Evolutionary conservation across 2,797 vertebrate species (phyloP), one percentile per base, ranked within the genome.

Genomic region (Eulemur rubriventer): DNA sequence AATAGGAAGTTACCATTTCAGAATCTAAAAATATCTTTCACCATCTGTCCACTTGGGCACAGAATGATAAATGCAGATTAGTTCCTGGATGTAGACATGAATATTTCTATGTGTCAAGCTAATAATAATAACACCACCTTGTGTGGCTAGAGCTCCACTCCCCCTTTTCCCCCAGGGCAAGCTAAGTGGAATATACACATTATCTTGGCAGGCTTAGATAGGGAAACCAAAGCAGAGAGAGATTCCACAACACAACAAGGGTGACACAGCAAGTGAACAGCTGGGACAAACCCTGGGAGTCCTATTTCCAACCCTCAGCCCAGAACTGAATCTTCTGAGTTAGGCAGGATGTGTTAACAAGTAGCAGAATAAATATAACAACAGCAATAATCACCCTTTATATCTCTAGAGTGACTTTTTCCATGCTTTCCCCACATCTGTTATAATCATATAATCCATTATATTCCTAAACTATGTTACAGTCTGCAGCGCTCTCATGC

Each of bases 1-100:
- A 98, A 97, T 97, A 98, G 98, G 97, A 97, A 98, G 96, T 97
- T 97, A 97, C 97, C 96, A 98, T 97, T 96, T 98, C 97, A 97
- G 80, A 95, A 96, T 94, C 98, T 98, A 98, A 98, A 98, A 98
- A 98, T 98, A 98, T 81, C 97, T 86, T 73, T 96, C 88, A 96
- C 97, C 97, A 98, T 98, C 97, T 98, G 98, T 97, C 97, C 96
- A 97, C 94, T 98, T 26, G 33, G 97, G 96, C 97, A 97, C 95
- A 97, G 92, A 95, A 98, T 97, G 96, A 97, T 95, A 97, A 97
- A 97, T 97, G 97, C 96, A 97, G 97, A 97, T 98, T 97, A 96
- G 95, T 98, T 97, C 97, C 98, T 98, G 96, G 96, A 98, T 98
- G 95, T 97, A 96, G 95, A 97, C 81, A 94, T 89, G 97, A 97